These are phyloP conservation scores for Aquatica leii DNA, from an alignment of 2,888 invertebrate genomes.

Conservation along the genomic window DNA sequence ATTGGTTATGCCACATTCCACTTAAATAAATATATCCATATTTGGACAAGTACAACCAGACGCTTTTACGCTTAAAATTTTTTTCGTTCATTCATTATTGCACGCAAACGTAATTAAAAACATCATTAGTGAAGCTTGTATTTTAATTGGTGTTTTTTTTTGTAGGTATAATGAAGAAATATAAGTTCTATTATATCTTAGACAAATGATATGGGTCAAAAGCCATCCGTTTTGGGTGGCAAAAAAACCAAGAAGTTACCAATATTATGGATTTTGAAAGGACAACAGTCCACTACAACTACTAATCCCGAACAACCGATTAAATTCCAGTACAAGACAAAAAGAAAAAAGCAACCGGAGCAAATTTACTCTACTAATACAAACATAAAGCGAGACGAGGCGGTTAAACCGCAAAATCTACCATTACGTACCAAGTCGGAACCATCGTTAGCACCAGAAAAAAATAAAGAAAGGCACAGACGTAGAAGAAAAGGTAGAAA, in stretches of 20 bases:
- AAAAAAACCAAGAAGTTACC: constrained; percentile 68
- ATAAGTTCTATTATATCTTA: neutral
- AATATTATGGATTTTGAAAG: constrained; percentile 77
- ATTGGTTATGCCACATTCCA: constrained; percentile 15
- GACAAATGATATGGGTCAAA: constrained; percentile 62
- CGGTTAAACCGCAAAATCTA: constrained; percentile 32
- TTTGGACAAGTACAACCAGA: neutral
- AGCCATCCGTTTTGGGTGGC: constrained; percentile 60
- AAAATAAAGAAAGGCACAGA: constrained; percentile 61
- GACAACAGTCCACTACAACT: constrained; percentile 61
- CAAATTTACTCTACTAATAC: constrained; percentile 12
- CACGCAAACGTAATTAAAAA: neutral
- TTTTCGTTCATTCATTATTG: neutral
- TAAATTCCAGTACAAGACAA: constrained; percentile 58
- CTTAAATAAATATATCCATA: constrained; percentile 6
- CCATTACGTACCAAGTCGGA: constrained; percentile 63
- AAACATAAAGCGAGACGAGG: constrained; percentile 39
- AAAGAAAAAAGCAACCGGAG: constrained; percentile 48
- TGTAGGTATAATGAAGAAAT: constrained; percentile 13
- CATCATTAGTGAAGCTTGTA: neutral
- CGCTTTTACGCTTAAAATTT: neutral
- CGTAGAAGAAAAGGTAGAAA: constrained; percentile 59
- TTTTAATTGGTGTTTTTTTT: neutral
- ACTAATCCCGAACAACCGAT: constrained; percentile 59
- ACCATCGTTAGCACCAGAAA: constrained; percentile 64